Base-by-base conservation (phyloP, 2,888 invertebrate species). In the Drymonia ruficornis region DNA sequence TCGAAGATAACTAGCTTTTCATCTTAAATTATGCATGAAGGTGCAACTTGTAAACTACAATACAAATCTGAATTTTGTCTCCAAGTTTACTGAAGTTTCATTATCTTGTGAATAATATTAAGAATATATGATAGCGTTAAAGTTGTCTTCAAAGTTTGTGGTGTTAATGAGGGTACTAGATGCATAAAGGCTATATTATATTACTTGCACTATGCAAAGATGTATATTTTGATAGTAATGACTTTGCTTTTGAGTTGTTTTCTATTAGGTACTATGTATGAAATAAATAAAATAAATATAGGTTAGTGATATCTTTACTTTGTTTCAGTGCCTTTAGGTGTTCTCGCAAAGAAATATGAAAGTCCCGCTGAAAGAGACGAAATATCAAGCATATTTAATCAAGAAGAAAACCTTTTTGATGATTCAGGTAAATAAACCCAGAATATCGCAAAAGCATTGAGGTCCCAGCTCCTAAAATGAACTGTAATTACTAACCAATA, bases 321-420 rank as follows among this genome's bases (percentile, higher is more conserved):
- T 71, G 68, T 87, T 81, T 1, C 91, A 97, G 97, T 97, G 52
- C 97, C 97, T 11, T 93, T 97, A 58, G 96, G 96, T 77, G 96
- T 97, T 28, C 90, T 98, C 47, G 95, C 95, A 67, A 96, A 96
- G 72, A 94, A 95, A 63, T 97, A 96, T 86, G 96, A 97, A 79
- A 96, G 95, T 44, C 93, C 94, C 16, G 89, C 95, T 5, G 96
- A 96, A 78, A 92, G 94, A 23, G 97, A 97, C 79, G 97, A 97
- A 79, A 88, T 93, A 66, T 29, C 67, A 52, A 11, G 59, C 55
- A 45, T 56, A 46, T 29, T 74, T 65, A 31, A 58, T 60, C 5
- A 72, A 63, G 42, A 70, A n/a, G 72, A 68, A 6, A 75, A 74
- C 12, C 70, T 76, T 3, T 87, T 88, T 51, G 84, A 86, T 49